Evolutionary conservation across 30 jellyfish, hydroid and myxozoan genomes (phyloP), one percentile per base, ranked within the genome.

Genomic region (Turritopsis dohrnii): DNA sequence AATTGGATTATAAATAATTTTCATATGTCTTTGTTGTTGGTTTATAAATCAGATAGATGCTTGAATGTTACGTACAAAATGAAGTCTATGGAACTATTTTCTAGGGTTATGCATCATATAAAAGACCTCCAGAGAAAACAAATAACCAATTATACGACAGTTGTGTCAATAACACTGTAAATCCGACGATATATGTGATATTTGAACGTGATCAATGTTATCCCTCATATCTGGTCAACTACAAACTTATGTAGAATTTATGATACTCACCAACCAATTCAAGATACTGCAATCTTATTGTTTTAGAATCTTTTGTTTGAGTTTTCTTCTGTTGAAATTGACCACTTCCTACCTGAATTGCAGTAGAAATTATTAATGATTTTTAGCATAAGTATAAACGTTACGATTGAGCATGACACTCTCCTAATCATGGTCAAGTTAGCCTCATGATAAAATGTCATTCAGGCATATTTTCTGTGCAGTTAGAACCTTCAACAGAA

Each of bases 101-200:
- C n/a, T 69, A 69, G 77, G 77, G 23, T 21, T 19, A 23, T n/a
- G 28, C 22, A n/a, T 69, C 77, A 7, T 69, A 69, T 19, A 69
- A 69, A 69, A 69, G 77, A 69, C 77, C 77, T 23, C 77, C 77
- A 7, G 77, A 69, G 30, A 69, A 69, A 27, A 27, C 28, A 69
- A 69, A 27, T 23, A 23, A 69, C 30, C 16, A 21, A 0, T 27
- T 1, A 1, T 69, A 69, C 19, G 77, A 69, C 77, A 69, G 77
- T 19, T 69, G 77, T 69, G 77, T 69, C 77, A 27, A 69, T 27
- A 1, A 19, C 19, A 69, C 30, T 23, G 1, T 23, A 8, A 9
- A 69, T 9, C 77, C 77, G 19, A 69, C 77, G 16, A 69, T 69
- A 0, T 69, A 69, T 69, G 77, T 69, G 28, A 19, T 69, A 19